Conservation (phyloP, 2,113 vertebrate genomes). For the Cynopterus brachyotis region DNA sequence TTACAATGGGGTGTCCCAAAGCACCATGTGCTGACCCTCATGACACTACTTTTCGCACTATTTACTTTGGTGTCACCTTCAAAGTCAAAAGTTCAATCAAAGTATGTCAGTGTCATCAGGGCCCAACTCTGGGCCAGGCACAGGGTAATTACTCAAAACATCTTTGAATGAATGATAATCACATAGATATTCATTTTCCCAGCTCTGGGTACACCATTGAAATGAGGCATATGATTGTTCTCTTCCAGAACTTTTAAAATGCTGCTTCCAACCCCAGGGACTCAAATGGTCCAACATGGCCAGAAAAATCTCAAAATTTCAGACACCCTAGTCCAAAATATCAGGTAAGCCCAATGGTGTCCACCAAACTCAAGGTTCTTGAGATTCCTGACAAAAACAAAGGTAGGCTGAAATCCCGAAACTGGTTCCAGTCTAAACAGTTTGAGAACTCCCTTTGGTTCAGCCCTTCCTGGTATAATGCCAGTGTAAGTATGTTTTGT, state of each 20-base stretch:
- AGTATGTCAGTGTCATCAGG: neutral
- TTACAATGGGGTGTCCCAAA: neutral
- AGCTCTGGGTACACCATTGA: neutral
- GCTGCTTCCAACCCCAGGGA: neutral
- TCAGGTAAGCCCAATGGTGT: neutral
- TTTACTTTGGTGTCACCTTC: neutral
- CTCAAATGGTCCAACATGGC: neutral
- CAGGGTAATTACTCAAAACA: neutral
- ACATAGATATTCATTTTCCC: neutral
- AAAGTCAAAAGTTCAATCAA: neutral
- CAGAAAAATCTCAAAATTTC: neutral
- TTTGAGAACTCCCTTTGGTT: neutral
- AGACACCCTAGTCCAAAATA: neutral
- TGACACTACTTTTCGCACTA: neutral
- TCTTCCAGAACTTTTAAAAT: neutral
- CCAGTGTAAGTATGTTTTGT: neutral
- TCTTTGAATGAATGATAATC: neutral
- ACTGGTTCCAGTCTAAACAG: neutral
- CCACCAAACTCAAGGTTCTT: neutral
- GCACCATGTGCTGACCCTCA: accelerated
- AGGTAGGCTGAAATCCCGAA: neutral
- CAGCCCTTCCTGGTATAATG: neutral
- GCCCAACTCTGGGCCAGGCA: neutral
- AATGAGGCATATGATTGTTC: neutral
- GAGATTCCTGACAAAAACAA: neutral